These are phyloP conservation scores for Eulemur albifrons DNA, from an alignment of 2,797 vertebrate species.

Conservation along the genomic window DNA sequence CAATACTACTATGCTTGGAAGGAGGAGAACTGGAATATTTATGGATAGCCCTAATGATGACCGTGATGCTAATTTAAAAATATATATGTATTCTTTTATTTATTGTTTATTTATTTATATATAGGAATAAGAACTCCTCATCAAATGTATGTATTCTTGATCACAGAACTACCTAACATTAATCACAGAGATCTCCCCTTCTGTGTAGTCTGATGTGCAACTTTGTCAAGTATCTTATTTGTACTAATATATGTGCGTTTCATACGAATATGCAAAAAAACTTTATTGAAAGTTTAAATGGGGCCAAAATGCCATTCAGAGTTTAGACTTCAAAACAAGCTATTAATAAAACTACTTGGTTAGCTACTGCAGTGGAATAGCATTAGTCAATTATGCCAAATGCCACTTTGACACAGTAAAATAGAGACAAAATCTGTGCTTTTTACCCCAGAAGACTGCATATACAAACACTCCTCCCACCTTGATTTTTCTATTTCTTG, in stretches of 20 bases:
- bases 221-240: not conserved
- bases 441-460: not conserved
- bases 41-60: not conserved
- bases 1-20: not conserved
- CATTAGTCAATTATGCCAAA: not conserved
- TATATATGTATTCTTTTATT: not conserved
- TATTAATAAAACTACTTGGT: not conserved
- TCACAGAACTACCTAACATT: not conserved
- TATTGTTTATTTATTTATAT: not conserved
- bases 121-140: not conserved
- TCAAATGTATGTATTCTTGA: not conserved
- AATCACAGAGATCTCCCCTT: not conserved
- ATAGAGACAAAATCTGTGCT: not conserved
- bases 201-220: not conserved
- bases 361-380: not conserved
- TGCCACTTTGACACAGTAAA: not conserved
- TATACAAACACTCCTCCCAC: not conserved
- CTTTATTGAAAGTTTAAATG: not conserved
- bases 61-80: not conserved
- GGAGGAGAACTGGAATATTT: not conserved
- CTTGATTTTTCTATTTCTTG: not conserved
- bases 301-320: slow-evolving; percentile 45
- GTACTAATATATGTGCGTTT: not conserved
- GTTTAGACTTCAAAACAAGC: slow-evolving; percentile 39
- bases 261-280: not conserved